These are phyloP conservation scores for Barypeithes pellucidus DNA, from an alignment of 2,888 invertebrate genomes.

Conservation along the genomic window DNA sequence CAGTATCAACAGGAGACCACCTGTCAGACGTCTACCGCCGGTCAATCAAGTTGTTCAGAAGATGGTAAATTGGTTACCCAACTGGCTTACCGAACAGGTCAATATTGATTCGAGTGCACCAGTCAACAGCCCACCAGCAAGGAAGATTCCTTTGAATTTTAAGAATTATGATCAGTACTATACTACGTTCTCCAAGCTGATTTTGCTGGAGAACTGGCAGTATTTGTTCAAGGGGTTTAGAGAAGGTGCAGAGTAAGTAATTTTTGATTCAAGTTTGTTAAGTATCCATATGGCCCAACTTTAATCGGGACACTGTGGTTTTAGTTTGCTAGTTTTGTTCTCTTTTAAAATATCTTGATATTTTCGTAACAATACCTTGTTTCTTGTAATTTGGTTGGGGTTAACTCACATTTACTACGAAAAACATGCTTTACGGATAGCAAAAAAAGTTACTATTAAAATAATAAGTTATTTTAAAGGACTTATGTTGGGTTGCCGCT, in stretches of 20 bases:
- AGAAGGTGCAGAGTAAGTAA: slow-evolving; percentile 51
- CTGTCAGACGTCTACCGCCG: slow-evolving; percentile 22
- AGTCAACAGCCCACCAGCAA: slow-evolving; percentile 70
- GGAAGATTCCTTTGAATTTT: slow-evolving; percentile 75
- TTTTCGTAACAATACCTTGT: no score
- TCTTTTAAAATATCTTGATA: no score
- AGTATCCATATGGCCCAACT: background rate
- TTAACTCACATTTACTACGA: no score
- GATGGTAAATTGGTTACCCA: slow-evolving; percentile 78
- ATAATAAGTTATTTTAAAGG: no score
- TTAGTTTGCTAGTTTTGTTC: no score
- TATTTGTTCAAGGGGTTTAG: slow-evolving; percentile 55
- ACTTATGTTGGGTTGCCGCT: no score
- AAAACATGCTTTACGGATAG: no score
- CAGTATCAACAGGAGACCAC: background rate
- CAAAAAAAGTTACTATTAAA: no score
- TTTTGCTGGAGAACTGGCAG: slow-evolving; percentile 79
- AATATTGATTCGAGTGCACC: slow-evolving; percentile 73
- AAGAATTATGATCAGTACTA: slow-evolving; percentile 75
- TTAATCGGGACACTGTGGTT: no score
- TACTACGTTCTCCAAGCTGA: slow-evolving; percentile 73
- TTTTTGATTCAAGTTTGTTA: background rate
- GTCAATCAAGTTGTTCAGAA: slow-evolving; percentile 72
- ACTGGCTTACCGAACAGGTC: slow-evolving; percentile 77
- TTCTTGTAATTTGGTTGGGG: no score